These are phyloP conservation scores for Solenopsis invicta DNA, from an alignment of 1,140 invertebrate species.

Conservation along the genomic window DNA sequence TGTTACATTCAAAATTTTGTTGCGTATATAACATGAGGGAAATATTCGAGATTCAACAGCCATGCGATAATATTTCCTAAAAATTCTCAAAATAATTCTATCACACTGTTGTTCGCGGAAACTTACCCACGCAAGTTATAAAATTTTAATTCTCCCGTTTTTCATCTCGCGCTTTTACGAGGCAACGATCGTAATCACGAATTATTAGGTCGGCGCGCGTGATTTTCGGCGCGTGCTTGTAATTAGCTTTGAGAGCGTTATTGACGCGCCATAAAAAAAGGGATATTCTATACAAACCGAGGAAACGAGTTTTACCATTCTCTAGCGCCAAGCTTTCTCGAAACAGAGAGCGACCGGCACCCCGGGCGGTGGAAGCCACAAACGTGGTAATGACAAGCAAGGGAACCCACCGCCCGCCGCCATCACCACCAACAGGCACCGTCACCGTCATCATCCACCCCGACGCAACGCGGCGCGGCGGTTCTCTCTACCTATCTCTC, in stretches of 20 bases:
- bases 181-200: conserved; percentile 22
- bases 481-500: conserved; percentile 61
- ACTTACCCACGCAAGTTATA: not conserved
- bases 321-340: conserved; percentile 5
- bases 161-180: not conserved
- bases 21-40: not conserved
- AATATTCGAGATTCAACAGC: not conserved
- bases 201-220: conserved; percentile 2
- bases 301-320: conserved; percentile 35
- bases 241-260: conserved; percentile 35
- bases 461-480: conserved; percentile 45
- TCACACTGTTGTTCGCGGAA: not conserved
- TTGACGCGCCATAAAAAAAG: conserved; percentile 7
- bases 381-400: conserved; percentile 79
- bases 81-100: not conserved
- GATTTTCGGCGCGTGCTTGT: not conserved
- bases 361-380: conserved; percentile 67
- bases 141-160: not conserved
- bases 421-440: conserved; percentile 39
- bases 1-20: not conserved
- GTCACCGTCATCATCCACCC: conserved; percentile 51
- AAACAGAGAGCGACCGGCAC: conserved; percentile 55
- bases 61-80: not conserved
- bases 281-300: conserved; percentile 4
- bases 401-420: conserved; percentile 59